These are phyloP conservation scores for Tetramorium alpestre DNA, from an alignment of 1,140 invertebrate species.

Conservation along the genomic window DNA sequence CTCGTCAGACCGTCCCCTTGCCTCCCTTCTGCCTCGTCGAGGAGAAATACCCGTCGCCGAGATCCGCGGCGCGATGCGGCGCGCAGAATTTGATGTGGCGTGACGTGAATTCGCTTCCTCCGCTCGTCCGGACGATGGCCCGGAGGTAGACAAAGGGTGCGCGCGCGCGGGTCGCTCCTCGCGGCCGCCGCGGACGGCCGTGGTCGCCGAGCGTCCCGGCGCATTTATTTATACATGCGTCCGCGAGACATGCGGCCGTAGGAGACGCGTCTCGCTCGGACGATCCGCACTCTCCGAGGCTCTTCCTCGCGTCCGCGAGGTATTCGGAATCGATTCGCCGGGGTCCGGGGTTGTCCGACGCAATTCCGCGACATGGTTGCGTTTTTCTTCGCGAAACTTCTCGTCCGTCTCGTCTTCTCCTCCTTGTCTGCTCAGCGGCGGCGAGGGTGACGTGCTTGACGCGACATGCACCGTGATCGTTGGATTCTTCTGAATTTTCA, in stretches of 20 bases:
- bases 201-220: slow-evolving; percentile 7
- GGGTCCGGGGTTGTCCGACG: not conserved
- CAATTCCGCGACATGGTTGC: not conserved
- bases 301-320: not conserved
- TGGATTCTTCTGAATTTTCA: not conserved
- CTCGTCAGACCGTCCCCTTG: not conserved
- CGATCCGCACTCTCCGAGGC: not conserved
- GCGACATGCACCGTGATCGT: slow-evolving; percentile 52
- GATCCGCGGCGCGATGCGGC: slow-evolving; percentile 2
- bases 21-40: not conserved
- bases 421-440: not conserved
- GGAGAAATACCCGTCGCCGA: not conserved
- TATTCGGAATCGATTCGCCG: not conserved
- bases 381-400: not conserved
- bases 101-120: slow-evolving; percentile 2
- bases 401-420: not conserved
- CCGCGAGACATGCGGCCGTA: not conserved
- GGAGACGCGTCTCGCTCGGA: not conserved
- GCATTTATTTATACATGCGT: slow-evolving; percentile 42
- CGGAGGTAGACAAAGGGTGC: slow-evolving; percentile 44
- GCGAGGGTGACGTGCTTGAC: slow-evolving; percentile 17
- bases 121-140: slow-evolving; percentile 6
- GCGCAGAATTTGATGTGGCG: slow-evolving; percentile 12
- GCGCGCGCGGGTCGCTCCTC: not conserved
- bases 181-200: not conserved